Evolutionary conservation across 2,888 invertebrate species (phyloP).

Genomic region (Dicyrtoma fusca): DNA sequence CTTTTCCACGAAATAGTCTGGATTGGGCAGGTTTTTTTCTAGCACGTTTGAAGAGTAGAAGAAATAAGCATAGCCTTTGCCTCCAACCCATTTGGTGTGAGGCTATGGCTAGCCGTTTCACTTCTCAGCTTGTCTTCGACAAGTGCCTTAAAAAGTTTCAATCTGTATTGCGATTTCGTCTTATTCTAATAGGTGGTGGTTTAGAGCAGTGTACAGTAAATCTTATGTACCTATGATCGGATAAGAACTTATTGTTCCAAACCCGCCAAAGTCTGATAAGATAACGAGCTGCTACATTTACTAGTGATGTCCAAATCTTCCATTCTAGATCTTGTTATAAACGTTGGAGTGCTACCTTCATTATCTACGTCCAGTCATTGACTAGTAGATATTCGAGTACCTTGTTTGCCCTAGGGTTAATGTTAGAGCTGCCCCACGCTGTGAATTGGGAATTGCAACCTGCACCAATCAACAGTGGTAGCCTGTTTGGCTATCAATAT

Average conservation of each 20-base stretch:
- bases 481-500: too few species aligned
- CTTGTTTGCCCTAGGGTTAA: conserved; percentile 33
- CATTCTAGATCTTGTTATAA: conserved; percentile 23
- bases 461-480: conserved; percentile 35
- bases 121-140: too few species aligned
- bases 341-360: conserved; percentile 30
- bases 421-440: conserved; percentile 38
- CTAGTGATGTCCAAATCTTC: conserved; percentile 40
- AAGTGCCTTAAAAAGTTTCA: background rate
- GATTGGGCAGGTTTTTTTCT: conserved; percentile 24
- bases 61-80: too few species aligned
- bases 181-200: background rate
- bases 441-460: conserved; percentile 44
- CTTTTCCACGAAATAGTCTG: background rate
- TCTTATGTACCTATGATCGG: conserved; percentile 41
- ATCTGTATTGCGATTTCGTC: conserved; percentile 35
- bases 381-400: conserved; percentile 30
- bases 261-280: conserved; percentile 36
- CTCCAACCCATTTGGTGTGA: too few species aligned
- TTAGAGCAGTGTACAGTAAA: background rate
- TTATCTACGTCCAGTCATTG: conserved; percentile 32
- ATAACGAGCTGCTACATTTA: background rate
- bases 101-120: too few species aligned
- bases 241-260: conserved; percentile 19
- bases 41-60: too few species aligned